These are phyloP conservation scores for Drosophila meridiana DNA, from an alignment of 2,888 invertebrate species.

Conservation along the genomic window DNA sequence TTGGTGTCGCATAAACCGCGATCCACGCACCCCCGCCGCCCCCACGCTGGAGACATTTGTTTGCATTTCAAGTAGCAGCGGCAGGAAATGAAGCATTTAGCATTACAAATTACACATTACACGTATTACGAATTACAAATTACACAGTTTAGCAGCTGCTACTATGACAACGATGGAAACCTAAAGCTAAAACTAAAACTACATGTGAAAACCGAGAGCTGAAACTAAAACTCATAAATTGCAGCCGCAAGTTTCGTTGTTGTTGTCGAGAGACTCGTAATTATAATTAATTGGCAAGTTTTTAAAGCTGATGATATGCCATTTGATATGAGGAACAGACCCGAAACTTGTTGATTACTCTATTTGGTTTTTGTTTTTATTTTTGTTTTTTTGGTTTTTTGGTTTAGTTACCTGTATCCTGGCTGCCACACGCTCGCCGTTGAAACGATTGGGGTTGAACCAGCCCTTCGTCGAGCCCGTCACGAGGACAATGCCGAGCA, in stretches of 20 bases:
- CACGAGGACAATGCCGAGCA: constrained; percentile 87
- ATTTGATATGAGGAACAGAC: constrained; percentile 19
- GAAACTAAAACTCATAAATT: constrained; percentile 28
- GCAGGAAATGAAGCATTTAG: constrained; percentile 69
- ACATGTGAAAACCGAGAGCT: background rate
- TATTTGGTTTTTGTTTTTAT: background rate
- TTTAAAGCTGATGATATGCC: constrained; percentile 52
- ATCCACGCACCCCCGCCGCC: constrained; percentile 5
- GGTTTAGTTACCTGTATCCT: constrained; percentile 86
- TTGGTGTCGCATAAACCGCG: constrained; percentile 62
- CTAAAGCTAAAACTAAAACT: background rate
- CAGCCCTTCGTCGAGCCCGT: constrained; percentile 88
- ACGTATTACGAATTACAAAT: constrained; percentile 50
- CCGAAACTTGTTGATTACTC: constrained; percentile 56
- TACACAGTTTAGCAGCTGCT: constrained; percentile 40
- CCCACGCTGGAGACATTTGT: constrained; percentile 60
- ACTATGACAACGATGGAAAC: constrained; percentile 1
- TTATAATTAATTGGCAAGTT: constrained; percentile 65
- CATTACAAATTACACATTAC: constrained; percentile 63
- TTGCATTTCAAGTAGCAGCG: constrained; percentile 53
- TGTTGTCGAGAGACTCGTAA: constrained; percentile 37
- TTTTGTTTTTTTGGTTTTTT: background rate
- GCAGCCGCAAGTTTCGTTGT: constrained; percentile 12
- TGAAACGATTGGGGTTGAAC: constrained; percentile 86
- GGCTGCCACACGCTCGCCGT: constrained; percentile 87